Percentiles rank a stretch among this genome's conserved stretches.
Conservation (phyloP, 2,797 vertebrate genomes). For the Sebastes flavidus region DNA sequence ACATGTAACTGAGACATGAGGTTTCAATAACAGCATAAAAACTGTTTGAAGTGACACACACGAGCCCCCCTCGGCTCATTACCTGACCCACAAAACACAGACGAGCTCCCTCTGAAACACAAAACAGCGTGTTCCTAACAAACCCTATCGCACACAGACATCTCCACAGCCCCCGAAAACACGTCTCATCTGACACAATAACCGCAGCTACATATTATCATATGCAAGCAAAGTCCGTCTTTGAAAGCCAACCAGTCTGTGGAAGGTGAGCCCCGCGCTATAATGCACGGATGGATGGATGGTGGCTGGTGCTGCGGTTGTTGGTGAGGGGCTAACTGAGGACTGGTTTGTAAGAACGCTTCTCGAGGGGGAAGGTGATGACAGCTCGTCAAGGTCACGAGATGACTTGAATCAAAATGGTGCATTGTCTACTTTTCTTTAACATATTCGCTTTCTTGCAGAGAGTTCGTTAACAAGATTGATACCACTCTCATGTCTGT, state of each 20-base stretch:
- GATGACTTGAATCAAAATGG: slow-evolving; percentile 33
- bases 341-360: slow-evolving; percentile 3
- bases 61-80: slow-evolving; percentile 44
- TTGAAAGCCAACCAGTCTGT: slow-evolving; percentile 40
- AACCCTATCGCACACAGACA: slow-evolving; percentile 62
- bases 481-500: too few species aligned
- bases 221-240: slow-evolving; percentile 26
- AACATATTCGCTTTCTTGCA: too few species aligned
- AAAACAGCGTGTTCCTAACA: slow-evolving; percentile 20
- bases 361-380: slow-evolving; percentile 12
- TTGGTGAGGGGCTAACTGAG: neutral
- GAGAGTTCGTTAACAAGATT: too few species aligned
- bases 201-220: slow-evolving; percentile 44
- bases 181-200: slow-evolving; percentile 71
- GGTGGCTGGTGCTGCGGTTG: slow-evolving; percentile 7
- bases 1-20: slow-evolving; percentile 64
- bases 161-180: slow-evolving; percentile 56
- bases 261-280: slow-evolving; percentile 47
- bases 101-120: slow-evolving; percentile 12
- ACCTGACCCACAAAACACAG: slow-evolving; percentile 55
- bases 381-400: slow-evolving; percentile 40
- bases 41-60: slow-evolving; percentile 60
- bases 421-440: neutral
- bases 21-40: slow-evolving; percentile 66
- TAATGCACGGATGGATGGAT: slow-evolving; percentile 20